Percentiles rank a stretch among this genome's conserved stretches.
These are phyloP conservation scores for Zophobas atratus DNA, from an alignment of 1,140 invertebrate species.

Conservation along the genomic window DNA sequence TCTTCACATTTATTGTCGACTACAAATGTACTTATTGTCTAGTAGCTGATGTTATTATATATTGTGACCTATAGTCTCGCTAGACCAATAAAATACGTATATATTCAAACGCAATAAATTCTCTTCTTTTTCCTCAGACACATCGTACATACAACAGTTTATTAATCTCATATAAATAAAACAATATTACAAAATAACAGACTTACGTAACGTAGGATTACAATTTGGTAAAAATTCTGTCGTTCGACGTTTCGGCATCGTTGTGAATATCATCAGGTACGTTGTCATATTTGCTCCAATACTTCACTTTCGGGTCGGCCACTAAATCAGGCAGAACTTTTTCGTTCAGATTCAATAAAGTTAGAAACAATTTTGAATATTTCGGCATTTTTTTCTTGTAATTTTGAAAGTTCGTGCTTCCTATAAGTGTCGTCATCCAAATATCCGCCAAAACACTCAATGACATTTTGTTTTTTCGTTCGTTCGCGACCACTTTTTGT, in stretches of 20 bases:
- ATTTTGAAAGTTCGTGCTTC: background rate
- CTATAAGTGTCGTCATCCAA: constrained; percentile 22
- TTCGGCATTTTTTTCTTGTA: constrained; percentile 10
- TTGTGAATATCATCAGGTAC: constrained; percentile 27
- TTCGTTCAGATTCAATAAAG: constrained; percentile 3
- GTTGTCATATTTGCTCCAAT: constrained; percentile 26
- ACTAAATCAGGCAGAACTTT: constrained; percentile 15
- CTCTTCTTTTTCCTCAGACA: background rate
- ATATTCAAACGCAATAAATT: too few species aligned
- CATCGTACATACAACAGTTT: background rate
- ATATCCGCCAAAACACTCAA: background rate
- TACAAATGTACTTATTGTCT: too few species aligned
- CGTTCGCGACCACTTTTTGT: background rate
- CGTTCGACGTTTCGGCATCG: background rate
- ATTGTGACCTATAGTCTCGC: too few species aligned
- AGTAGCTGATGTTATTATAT: too few species aligned
- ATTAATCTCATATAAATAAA: constrained; percentile 28
- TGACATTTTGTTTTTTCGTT: constrained; percentile 8
- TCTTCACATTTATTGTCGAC: too few species aligned
- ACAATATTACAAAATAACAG: constrained; percentile 17
- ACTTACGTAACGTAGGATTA: constrained; percentile 6
- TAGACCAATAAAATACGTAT: too few species aligned
- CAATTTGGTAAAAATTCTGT: constrained; percentile 17
- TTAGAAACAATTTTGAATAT: constrained; percentile 6
- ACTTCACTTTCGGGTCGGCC: background rate